These are phyloP conservation scores for Macrophya annulata DNA, from an alignment of 2,888 invertebrate species.

Conservation along the genomic window DNA sequence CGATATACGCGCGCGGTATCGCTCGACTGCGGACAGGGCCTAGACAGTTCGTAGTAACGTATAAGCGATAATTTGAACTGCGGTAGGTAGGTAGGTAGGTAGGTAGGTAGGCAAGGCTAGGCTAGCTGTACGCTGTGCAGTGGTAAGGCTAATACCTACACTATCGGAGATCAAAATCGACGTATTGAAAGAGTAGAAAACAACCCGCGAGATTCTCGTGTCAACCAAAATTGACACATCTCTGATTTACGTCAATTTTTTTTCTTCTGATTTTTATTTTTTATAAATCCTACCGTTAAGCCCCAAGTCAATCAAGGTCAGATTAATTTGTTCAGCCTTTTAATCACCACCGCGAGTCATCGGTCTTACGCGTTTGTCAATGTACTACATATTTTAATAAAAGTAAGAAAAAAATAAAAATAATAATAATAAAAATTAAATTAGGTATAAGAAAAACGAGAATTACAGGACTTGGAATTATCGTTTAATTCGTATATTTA, in stretches of 20 bases:
- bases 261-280: background rate
- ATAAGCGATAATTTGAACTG: constrained; percentile 4
- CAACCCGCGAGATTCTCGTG: constrained; percentile 2
- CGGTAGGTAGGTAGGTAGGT: background rate
- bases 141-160: background rate
- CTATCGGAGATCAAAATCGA: background rate
- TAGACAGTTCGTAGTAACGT: background rate
- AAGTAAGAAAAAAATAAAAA: background rate
- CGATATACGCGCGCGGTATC: background rate
- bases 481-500: no score
- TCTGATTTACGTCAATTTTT: constrained; percentile 14
- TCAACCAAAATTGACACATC: constrained; percentile 10
- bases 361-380: background rate
- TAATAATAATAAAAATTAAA: background rate
- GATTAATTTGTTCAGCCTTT: background rate
- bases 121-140: background rate
- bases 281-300: background rate
- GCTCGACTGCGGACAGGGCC: constrained; percentile 5
- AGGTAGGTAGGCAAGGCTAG: no score
- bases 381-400: background rate
- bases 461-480: no score
- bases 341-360: constrained; percentile 1
- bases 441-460: no score
- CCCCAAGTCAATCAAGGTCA: background rate
- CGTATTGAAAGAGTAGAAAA: background rate